Evolutionary conservation across 2,797 vertebrate genomes (phyloP).

Genomic region (Fistularia commersonii): DNA sequence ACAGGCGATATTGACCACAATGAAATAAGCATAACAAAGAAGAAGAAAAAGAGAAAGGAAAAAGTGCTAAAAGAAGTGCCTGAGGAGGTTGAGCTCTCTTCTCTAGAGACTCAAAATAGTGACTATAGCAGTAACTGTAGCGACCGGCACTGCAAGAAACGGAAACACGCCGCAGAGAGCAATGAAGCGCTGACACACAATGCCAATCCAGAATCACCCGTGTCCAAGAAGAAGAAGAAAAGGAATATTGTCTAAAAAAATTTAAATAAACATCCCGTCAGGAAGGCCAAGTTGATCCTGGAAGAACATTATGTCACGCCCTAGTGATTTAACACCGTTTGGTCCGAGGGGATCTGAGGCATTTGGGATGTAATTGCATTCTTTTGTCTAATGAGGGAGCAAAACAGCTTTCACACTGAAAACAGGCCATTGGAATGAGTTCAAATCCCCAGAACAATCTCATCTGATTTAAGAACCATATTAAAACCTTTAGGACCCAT

Average conservation of each 20-base stretch:
- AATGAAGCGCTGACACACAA: conserved; percentile 2
- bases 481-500: no score
- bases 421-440: no score
- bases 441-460: no score
- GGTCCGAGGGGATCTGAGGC: not conserved
- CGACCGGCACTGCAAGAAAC: conserved; percentile 80
- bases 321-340: conserved; percentile 8
- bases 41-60: conserved; percentile 76
- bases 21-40: conserved; percentile 30
- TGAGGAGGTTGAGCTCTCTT: conserved; percentile 42
- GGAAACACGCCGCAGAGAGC: conserved; percentile 63
- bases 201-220: conserved; percentile 33
- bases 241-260: conserved; percentile 23
- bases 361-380: conserved; percentile 14
- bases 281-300: not conserved
- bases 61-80: conserved; percentile 45
- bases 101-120: conserved; percentile 61
- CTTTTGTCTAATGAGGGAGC: conserved; percentile 44
- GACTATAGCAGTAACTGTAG: conserved; percentile 83
- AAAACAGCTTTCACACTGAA: conserved; percentile 9
- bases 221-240: conserved; percentile 73
- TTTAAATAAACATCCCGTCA: no score
- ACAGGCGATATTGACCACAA: no score
- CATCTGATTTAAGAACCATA: no score
- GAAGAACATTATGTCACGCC: conserved; percentile 11